phyloP scores from a whole-genome alignment of 2,113 vertebrate genomes.

The Anarrhichthys ocellatus region DNA sequence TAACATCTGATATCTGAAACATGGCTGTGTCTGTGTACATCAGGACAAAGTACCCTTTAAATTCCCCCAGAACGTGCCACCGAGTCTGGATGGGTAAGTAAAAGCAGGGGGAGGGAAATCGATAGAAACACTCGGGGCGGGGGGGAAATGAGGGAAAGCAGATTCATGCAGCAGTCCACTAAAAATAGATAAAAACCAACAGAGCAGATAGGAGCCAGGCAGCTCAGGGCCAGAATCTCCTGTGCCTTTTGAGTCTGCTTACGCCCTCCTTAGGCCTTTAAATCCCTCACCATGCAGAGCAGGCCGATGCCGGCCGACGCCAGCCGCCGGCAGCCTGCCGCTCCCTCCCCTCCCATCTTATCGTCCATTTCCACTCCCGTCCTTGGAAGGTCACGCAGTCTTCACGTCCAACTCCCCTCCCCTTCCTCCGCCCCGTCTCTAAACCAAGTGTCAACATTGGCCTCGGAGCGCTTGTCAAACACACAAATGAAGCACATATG shows the following conservation, averaged over 20 bases:
- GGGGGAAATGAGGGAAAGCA: conserved; percentile 49
- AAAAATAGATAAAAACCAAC: conserved; percentile 65
- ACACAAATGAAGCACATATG: conserved; percentile 45
- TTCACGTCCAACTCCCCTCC: conserved; percentile 33
- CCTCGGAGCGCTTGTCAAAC: conserved; percentile 62
- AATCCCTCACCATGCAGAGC: conserved; percentile 42
- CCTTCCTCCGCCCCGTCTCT: background rate
- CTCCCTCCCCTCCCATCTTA: conserved; percentile 42
- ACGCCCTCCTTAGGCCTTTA: conserved; percentile 30
- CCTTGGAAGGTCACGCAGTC: conserved; percentile 57
- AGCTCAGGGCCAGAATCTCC: conserved; percentile 35
- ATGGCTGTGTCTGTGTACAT: conserved; percentile 32
- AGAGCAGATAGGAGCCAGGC: conserved; percentile 43
- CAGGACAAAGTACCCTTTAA: conserved; percentile 52
- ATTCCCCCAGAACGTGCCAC: conserved; percentile 39
- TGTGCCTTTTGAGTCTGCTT: conserved; percentile 11
- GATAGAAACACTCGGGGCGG: conserved; percentile 29
- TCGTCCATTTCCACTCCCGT: conserved; percentile 50
- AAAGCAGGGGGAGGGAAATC: conserved; percentile 47
- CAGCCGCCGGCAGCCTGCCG: conserved; percentile 3
- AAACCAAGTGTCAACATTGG: conserved; percentile 68
- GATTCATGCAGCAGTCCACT: conserved; percentile 57
- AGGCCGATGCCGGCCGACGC: background rate
- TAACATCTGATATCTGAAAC: conserved; percentile 63
- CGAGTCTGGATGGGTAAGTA: conserved; percentile 41